Evolutionary conservation across 2,113 vertebrate genomes (phyloP).

Genomic region (Eulacestoma nigropectus): DNA sequence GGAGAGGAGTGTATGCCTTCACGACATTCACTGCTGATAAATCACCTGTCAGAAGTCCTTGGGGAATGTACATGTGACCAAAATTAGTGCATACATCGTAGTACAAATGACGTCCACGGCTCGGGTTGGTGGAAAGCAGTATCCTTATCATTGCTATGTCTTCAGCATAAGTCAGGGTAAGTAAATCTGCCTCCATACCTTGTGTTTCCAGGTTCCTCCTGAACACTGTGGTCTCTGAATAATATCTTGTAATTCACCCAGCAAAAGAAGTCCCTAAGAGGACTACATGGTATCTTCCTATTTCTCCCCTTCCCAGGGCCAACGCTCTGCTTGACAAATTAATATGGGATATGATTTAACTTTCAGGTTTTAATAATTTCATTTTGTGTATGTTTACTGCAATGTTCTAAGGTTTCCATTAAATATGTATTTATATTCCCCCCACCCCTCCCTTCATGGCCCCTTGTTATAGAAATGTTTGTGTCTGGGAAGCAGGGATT

Average conservation of each 20-base stretch:
- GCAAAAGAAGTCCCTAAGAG: neutral
- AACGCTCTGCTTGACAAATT: neutral
- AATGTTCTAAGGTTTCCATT: neutral
- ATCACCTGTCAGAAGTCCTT: neutral
- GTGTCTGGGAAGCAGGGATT: neutral
- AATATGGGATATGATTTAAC: neutral
- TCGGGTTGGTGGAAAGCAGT: neutral
- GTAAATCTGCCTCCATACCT: neutral
- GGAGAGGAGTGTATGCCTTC: neutral
- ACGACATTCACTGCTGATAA: neutral
- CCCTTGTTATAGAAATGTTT: neutral
- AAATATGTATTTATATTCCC: neutral
- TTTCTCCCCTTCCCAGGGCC: neutral
- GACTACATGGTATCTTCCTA: neutral
- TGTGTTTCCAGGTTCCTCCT: neutral
- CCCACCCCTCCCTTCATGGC: fast-evolving
- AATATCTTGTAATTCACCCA: neutral
- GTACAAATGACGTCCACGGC: fast-evolving
- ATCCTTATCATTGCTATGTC: neutral
- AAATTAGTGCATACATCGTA: neutral
- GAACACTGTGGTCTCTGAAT: neutral
- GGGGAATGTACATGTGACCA: neutral
- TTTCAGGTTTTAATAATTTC: neutral
- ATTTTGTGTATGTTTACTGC: neutral
- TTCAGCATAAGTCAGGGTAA: neutral